Percentiles rank a stretch among this genome's conserved stretches.
Evolutionary conservation across 2,888 invertebrate species (phyloP).

Genomic region (Drosophila flavopinicola): DNA sequence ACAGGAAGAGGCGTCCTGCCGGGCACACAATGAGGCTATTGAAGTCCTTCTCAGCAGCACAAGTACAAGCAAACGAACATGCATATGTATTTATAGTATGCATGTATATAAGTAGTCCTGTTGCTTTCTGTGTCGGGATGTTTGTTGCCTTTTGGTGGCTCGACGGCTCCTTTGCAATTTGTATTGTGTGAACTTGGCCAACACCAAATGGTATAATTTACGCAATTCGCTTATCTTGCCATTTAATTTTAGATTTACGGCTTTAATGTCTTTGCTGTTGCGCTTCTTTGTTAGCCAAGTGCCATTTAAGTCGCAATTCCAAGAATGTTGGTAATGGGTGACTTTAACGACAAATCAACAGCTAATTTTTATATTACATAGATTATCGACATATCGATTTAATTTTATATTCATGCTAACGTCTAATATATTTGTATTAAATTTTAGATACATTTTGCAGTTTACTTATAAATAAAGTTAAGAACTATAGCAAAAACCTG

Average conservation of each 20-base stretch:
- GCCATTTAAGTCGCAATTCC: neutral
- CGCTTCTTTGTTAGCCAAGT: constrained; percentile 18
- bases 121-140: constrained; percentile 33
- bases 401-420: too few relatives aligned
- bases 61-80: neutral
- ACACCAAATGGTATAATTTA: constrained; percentile 63
- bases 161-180: constrained; percentile 38
- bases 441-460: too few relatives aligned
- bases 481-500: too few relatives aligned
- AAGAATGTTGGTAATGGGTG: constrained; percentile 1
- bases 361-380: neutral
- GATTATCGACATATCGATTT: neutral
- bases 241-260: constrained; percentile 67
- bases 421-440: too few relatives aligned
- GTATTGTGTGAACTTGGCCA: constrained; percentile 57
- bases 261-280: constrained; percentile 33
- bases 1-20: constrained; percentile 22
- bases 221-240: constrained; percentile 58
- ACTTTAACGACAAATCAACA: constrained; percentile 2
- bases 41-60: constrained; percentile 33
- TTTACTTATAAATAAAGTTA: too few relatives aligned
- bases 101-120: constrained; percentile 23
- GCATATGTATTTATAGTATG: constrained; percentile 1
- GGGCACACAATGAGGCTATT: constrained; percentile 34
- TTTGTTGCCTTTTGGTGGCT: constrained; percentile 43